Evolutionary conservation across 2,113 vertebrate genomes (phyloP).

Genomic region (Limanda limanda): DNA sequence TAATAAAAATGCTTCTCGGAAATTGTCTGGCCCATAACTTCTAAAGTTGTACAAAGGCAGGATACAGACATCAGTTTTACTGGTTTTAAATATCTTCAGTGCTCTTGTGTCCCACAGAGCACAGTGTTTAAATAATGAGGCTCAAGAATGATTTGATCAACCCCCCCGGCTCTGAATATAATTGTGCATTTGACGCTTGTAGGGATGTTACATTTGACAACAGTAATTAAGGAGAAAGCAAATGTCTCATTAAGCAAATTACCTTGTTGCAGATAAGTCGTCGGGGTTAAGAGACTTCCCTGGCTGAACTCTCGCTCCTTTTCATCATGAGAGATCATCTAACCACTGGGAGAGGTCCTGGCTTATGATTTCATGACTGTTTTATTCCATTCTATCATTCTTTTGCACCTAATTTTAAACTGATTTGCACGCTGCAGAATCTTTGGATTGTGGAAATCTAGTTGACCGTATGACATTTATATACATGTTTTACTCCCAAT

Average conservation of each 20-base stretch:
- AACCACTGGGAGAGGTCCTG: constrained; percentile 32
- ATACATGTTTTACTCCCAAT: constrained; percentile 4
- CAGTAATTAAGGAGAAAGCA: constrained; percentile 60
- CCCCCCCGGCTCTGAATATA: constrained; percentile 44
- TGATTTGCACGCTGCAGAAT: background rate
- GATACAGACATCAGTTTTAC: constrained; percentile 2
- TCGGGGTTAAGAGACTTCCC: constrained; percentile 59
- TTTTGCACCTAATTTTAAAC: background rate
- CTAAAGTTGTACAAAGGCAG: background rate
- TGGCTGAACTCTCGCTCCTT: constrained; percentile 39
- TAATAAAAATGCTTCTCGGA: background rate
- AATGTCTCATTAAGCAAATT: constrained; percentile 72
- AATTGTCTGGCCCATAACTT: background rate
- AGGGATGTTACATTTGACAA: constrained; percentile 50
- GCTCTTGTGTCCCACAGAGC: constrained; percentile 3
- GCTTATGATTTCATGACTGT: constrained; percentile 56
- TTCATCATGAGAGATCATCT: constrained; percentile 61
- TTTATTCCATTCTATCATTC: constrained; percentile 45
- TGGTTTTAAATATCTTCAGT: constrained; percentile 30
- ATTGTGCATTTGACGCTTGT: constrained; percentile 54
- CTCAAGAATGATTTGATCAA: constrained; percentile 54
- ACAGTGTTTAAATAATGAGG: constrained; percentile 50
- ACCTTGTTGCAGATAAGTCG: constrained; percentile 59
- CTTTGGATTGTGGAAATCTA: constrained; percentile 47
- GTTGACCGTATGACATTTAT: constrained; percentile 15